Evolutionary conservation across 2,797 vertebrate genomes (phyloP).

Genomic region (Myotis pilosus): DNA sequence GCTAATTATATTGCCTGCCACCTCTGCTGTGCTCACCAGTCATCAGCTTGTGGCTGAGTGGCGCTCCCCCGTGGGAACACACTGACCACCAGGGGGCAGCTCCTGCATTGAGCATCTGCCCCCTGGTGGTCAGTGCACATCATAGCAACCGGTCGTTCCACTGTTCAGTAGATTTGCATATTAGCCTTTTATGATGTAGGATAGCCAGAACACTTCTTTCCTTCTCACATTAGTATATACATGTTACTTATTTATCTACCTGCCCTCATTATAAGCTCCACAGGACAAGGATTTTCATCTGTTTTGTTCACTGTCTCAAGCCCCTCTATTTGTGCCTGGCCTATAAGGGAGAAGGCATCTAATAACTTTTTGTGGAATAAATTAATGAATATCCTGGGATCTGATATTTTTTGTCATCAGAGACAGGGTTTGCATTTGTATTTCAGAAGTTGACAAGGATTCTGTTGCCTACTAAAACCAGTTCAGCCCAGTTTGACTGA

Average conservation of each 20-base stretch:
- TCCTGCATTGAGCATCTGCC: no score
- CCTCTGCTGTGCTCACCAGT: no score
- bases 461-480: background rate
- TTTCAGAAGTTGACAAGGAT: background rate
- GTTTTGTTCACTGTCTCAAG: background rate
- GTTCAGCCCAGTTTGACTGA: background rate
- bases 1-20: no score
- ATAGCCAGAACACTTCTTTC: background rate
- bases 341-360: background rate
- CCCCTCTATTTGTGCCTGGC: background rate
- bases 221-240: background rate
- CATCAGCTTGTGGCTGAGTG: no score
- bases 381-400: background rate
- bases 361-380: slow-evolving; percentile 1
- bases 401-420: background rate
- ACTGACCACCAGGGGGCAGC: no score
- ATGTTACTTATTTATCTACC: background rate
- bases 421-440: background rate
- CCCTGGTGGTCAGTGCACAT: no score
- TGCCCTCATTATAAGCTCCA: background rate
- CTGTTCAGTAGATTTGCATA: no score
- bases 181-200: no score
- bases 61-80: no score
- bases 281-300: background rate
- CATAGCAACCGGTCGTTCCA: no score